phyloP scores from a whole-genome alignment of 2,888 invertebrate genomes.

The Operophtera brumata region DNA sequence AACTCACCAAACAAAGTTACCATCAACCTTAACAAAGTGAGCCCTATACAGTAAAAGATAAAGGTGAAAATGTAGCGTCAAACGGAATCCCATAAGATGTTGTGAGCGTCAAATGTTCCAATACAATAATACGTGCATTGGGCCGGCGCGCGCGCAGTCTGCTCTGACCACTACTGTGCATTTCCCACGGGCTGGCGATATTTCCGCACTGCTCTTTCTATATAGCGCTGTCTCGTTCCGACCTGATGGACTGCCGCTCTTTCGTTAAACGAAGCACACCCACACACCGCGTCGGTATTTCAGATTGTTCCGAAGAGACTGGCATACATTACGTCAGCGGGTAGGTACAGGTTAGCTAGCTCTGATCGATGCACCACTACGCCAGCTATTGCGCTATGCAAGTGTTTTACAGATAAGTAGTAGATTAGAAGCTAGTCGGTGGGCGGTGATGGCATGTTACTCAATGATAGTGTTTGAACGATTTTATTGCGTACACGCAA shows the following conservation, averaged over 20 bases:
- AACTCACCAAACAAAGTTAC: conserved; percentile 38
- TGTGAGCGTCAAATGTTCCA: conserved; percentile 60
- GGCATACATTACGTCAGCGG: conserved; percentile 75
- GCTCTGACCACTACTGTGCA: conserved; percentile 82
- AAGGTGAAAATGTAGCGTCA: conserved; percentile 31
- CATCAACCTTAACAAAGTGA: conserved; percentile 38
- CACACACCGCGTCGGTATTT: conserved; percentile 79
- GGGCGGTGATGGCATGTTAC: conserved; percentile 28
- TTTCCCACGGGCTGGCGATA: conserved; percentile 78
- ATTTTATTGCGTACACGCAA: conserved; percentile 23
- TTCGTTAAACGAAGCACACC: conserved; percentile 80
- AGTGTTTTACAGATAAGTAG: conserved; percentile 32
- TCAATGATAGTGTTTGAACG: conserved; percentile 24
- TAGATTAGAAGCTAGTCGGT: conserved; percentile 31
- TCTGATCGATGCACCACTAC: conserved; percentile 57
- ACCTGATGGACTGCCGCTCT: conserved; percentile 78
- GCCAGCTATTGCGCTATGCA: conserved; percentile 40
- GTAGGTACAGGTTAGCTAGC: conserved; percentile 40
- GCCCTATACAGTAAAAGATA: conserved; percentile 40
- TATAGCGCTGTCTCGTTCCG: conserved; percentile 60
- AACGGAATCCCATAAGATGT: conserved; percentile 52
- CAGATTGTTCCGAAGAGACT: conserved; percentile 73
- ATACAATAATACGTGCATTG: conserved; percentile 80
- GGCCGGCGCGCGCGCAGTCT: conserved; percentile 79
- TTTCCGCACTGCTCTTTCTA: conserved; percentile 51